phyloP scores from a whole-genome alignment of 2,797 vertebrate genomes.

The Podarcis siculus region DNA sequence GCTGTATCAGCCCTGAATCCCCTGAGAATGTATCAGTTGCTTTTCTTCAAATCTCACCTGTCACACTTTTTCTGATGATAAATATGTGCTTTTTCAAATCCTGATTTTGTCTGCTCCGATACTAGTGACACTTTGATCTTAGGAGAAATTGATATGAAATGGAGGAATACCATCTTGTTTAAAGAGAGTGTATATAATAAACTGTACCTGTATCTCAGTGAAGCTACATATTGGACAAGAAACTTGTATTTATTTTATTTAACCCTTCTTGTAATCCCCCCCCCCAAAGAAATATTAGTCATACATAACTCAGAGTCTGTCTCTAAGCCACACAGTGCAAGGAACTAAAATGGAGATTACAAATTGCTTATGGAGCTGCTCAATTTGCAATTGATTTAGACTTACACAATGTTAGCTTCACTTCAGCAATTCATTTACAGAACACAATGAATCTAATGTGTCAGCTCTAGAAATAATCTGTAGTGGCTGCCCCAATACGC shows the following conservation, averaged over 20 bases:
- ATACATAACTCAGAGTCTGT: neutral
- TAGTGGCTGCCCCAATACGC: neutral
- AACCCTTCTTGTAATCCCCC: neutral
- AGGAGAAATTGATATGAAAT: neutral
- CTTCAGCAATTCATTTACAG: constrained; percentile 15
- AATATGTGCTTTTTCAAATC: neutral
- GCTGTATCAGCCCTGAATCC: neutral
- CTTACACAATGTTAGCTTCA: neutral
- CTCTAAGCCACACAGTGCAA: neutral
- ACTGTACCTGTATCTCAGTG: neutral
- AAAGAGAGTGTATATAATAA: neutral
- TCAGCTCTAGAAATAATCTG: constrained; percentile 38
- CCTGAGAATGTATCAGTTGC: neutral
- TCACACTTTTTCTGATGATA: neutral
- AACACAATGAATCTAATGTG: constrained; percentile 24
- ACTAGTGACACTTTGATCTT: neutral
- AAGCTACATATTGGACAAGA: fast-evolving
- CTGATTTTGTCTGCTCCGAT: neutral
- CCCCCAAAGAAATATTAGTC: neutral
- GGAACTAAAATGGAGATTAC: neutral
- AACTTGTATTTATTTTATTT: neutral
- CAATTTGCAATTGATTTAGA: neutral
- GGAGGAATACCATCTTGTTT: neutral
- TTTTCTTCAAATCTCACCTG: neutral
- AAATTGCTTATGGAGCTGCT: neutral